Conservation (phyloP, 2,113 vertebrate genomes). For the Aptenodytes forsteri region DNA sequence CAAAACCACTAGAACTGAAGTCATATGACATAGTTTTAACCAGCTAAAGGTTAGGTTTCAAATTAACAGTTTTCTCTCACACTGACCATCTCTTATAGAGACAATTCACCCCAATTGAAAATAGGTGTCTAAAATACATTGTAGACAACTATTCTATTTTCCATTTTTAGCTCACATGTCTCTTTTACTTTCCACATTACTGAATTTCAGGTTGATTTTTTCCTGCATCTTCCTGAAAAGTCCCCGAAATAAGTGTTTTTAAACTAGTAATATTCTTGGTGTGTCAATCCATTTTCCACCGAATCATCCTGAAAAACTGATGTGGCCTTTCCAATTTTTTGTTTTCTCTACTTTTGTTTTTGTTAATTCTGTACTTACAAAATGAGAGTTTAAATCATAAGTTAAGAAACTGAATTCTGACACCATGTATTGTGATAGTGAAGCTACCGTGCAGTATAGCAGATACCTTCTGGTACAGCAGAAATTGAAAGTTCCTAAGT, state of each 20-base stretch:
- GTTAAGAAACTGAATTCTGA: background rate
- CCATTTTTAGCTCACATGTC: rapidly evolving
- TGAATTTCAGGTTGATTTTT: background rate
- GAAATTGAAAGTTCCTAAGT: background rate
- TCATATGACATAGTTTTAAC: background rate
- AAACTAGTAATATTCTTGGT: background rate
- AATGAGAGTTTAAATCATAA: background rate
- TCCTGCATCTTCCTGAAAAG: background rate
- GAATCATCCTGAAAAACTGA: background rate
- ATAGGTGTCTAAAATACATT: background rate
- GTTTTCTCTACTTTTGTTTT: background rate
- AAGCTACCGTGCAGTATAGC: background rate
- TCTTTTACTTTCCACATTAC: background rate
- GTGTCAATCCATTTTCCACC: background rate
- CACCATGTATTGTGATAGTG: background rate
- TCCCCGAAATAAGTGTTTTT: background rate
- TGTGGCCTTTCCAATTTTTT: background rate
- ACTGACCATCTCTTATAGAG: background rate
- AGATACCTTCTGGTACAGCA: background rate
- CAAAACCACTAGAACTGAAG: background rate
- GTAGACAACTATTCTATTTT: background rate
- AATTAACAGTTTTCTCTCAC: background rate
- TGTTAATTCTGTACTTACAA: background rate
- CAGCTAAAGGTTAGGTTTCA: background rate
- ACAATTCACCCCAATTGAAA: background rate